Evolutionary conservation across 2,113 vertebrate species (phyloP).

Genomic region (Balaeniceps rex): DNA sequence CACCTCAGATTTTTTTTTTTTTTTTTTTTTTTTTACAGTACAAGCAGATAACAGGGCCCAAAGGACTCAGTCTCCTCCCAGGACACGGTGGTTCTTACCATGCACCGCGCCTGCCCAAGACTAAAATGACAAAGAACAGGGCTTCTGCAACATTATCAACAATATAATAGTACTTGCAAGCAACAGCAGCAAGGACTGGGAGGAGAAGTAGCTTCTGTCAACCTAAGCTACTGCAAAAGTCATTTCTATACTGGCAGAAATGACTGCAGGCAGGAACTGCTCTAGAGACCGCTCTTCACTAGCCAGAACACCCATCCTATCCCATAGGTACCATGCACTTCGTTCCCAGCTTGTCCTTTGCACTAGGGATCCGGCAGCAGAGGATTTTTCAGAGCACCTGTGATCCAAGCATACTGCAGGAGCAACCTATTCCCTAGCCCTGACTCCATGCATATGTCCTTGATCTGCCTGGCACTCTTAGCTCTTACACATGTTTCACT

Average conservation of each 20-base stretch:
- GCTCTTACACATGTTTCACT: neutral
- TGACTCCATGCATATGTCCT: neutral
- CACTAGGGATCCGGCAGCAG: neutral
- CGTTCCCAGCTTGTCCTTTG: neutral
- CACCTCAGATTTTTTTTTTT: neutral
- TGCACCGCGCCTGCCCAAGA: neutral
- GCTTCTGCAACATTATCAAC: neutral
- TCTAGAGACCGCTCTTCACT: neutral
- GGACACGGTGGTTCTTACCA: neutral
- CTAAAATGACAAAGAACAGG: neutral
- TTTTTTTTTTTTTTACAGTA: neutral
- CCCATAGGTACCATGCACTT: neutral
- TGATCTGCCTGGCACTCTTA: neutral
- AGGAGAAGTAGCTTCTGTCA: neutral
- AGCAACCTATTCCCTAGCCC: neutral
- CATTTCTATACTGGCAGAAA: neutral
- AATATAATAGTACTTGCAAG: neutral
- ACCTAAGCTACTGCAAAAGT: neutral
- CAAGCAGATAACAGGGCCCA: neutral
- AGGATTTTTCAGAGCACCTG: neutral
- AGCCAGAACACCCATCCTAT: neutral
- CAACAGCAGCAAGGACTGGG: neutral
- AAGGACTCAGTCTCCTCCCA: neutral
- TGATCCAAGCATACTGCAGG: neutral
- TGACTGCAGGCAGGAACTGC: neutral